A percentile compares a stretch with the other conserved stretches of the same genome.
phyloP scores from a whole-genome alignment of 2,888 invertebrate genomes.

The Spisula subtruncata region DNA sequence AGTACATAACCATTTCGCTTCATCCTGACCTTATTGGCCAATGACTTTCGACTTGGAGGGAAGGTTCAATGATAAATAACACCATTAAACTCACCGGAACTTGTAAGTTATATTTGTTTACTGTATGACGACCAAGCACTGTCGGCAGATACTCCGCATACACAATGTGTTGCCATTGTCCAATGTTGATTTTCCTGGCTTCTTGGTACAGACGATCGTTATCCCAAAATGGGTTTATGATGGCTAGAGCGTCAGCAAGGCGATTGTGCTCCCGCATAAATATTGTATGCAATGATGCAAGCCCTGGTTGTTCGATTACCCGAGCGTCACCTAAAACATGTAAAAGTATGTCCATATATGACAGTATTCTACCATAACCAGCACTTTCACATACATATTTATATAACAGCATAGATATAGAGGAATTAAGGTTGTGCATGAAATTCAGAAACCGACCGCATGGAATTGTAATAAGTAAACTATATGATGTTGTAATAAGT shows the following conservation, averaged over 20 bases:
- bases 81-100: constrained; percentile 88
- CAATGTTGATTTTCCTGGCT: constrained; percentile 64
- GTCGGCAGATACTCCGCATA: constrained; percentile 86
- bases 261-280: constrained; percentile 74
- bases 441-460: no score
- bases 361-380: no score
- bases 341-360: not conserved
- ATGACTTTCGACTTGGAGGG: no score
- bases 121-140: constrained; percentile 89
- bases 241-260: constrained; percentile 51
- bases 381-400: no score
- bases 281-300: constrained; percentile 69
- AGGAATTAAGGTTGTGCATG: no score
- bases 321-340: constrained; percentile 67
- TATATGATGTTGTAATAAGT: no score
- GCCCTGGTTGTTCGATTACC: constrained; percentile 67
- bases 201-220: constrained; percentile 72
- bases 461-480: no score
- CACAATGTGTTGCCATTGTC: constrained; percentile 58
- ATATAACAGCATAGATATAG: no score
- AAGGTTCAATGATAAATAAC: no score
- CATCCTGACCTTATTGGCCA: no score
- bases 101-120: constrained; percentile 33
- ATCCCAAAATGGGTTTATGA: constrained; percentile 51
- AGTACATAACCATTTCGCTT: no score